phyloP scores from a whole-genome alignment of 30 jellyfish, hydroid and myxozoan genomes.

The Turritopsis dohrnii region DNA sequence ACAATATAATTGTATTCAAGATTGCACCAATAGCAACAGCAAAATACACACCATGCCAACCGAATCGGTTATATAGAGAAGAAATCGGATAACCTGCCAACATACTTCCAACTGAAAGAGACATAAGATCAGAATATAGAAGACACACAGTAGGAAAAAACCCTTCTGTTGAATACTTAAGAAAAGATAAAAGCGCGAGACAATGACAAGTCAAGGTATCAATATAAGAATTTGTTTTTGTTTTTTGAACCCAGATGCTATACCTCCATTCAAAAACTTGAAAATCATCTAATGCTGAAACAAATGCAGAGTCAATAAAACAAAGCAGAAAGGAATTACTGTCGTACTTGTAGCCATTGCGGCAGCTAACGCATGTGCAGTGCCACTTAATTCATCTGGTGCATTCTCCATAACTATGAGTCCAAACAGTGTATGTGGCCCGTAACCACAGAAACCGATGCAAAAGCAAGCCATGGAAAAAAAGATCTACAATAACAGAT shows the following conservation, averaged over 20 bases:
- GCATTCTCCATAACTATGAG: constrained; percentile 47
- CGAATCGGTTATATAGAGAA: background rate
- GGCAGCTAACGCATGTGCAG: constrained; percentile 48
- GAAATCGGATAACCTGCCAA: constrained; percentile 23
- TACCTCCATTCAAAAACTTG: too few relatives aligned
- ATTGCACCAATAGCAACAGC: constrained; percentile 16
- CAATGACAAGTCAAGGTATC: too few relatives aligned
- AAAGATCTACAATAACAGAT: constrained; percentile 18
- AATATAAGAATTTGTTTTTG: too few relatives aligned
- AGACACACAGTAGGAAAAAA: too few relatives aligned
- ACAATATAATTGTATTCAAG: background rate
- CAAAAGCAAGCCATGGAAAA: constrained; percentile 16
- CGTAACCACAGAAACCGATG: constrained; percentile 45
- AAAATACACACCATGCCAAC: constrained; percentile 22
- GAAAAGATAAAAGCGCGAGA: too few relatives aligned
- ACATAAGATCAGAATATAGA: too few relatives aligned
- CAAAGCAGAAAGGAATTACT: too few relatives aligned
- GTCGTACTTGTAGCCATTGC: constrained; percentile 33
- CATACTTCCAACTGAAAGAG: constrained; percentile 26
- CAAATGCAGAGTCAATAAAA: too few relatives aligned
- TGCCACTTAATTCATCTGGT: constrained; percentile 44
- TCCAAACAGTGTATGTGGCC: constrained; percentile 52
- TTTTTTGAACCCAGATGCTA: too few relatives aligned
- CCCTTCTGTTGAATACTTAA: too few relatives aligned
- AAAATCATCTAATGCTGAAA: too few relatives aligned